Percentiles rank a stretch among this genome's conserved stretches.
These are phyloP conservation scores for Cyclura pinguis DNA, from an alignment of 2,797 vertebrate genomes.

Conservation along the genomic window DNA sequence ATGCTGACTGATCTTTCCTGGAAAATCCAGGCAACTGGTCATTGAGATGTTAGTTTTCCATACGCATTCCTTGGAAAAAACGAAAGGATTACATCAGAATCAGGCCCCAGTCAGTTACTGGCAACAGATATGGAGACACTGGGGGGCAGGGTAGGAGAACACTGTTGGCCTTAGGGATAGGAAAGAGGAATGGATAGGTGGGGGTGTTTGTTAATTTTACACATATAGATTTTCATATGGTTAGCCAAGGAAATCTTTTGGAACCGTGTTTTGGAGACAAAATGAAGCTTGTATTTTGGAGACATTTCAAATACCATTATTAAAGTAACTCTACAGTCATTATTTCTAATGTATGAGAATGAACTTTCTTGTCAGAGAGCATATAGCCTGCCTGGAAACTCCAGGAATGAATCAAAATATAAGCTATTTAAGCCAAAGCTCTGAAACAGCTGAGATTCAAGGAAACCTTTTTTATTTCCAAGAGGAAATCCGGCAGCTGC, in stretches of 20 bases:
- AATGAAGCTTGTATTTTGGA: slow-evolving; percentile 38
- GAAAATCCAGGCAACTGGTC: background rate
- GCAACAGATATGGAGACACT: background rate
- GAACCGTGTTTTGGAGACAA: slow-evolving; percentile 3
- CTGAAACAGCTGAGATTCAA: slow-evolving; percentile 68
- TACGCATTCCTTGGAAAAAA: background rate
- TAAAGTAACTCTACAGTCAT: slow-evolving; percentile 32
- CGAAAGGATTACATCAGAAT: background rate
- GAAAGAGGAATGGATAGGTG: background rate
- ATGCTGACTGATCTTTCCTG: background rate
- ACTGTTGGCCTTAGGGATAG: background rate
- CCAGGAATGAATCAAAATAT: slow-evolving; percentile 70
- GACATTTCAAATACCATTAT: slow-evolving; percentile 31
- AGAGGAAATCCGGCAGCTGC: slow-evolving; percentile 73
- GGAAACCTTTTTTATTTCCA: slow-evolving; percentile 64
- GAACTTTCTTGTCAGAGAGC: slow-evolving; percentile 62
- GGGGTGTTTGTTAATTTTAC: background rate
- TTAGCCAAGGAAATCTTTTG: background rate
- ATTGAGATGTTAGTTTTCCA: background rate
- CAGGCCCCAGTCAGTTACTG: background rate
- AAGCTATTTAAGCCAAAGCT: slow-evolving; percentile 62
- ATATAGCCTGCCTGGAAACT: slow-evolving; percentile 61
- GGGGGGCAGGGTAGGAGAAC: too few relatives aligned
- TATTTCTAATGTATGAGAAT: slow-evolving; percentile 59
- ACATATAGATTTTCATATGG: background rate